Evolutionary conservation across 2,888 invertebrate species (phyloP).

Genomic region (Parthenolecanium corni): DNA sequence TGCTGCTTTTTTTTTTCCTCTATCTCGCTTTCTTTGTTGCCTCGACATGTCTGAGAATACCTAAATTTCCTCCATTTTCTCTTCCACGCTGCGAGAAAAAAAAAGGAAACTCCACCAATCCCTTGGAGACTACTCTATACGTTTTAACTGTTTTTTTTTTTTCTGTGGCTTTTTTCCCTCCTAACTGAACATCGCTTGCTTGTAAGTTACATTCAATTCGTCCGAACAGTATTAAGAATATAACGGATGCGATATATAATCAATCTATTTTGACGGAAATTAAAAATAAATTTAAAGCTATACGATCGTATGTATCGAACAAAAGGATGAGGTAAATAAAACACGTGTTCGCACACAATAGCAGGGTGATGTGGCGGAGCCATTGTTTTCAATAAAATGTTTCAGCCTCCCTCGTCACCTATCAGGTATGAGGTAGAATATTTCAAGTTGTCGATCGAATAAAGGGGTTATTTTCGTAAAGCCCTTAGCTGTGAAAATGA

Average conservation of each 20-base stretch:
- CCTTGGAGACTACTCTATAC: slow-evolving; percentile 18
- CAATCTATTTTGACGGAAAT: slow-evolving; percentile 24
- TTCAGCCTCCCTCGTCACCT: too few species aligned
- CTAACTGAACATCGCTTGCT: not conserved
- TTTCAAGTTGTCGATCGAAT: too few species aligned
- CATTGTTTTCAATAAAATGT: too few species aligned
- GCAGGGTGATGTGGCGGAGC: too few species aligned
- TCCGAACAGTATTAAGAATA: slow-evolving; percentile 14
- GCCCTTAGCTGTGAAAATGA: too few species aligned
- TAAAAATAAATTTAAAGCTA: slow-evolving; percentile 9
- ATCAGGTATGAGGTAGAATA: too few species aligned
- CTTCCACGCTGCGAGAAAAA: not conserved
- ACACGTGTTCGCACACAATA: not conserved
- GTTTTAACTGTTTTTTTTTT: slow-evolving; percentile 11
- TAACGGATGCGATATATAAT: slow-evolving; percentile 19
- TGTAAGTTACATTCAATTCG: slow-evolving; percentile 17
- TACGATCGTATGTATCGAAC: not conserved
- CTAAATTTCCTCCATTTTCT: slow-evolving; percentile 23
- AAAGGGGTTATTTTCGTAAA: too few species aligned
- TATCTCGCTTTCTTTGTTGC: not conserved
- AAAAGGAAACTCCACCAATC: slow-evolving; percentile 10
- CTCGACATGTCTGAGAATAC: slow-evolving; percentile 15
- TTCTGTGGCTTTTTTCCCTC: not conserved
- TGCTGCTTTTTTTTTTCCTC: too few species aligned
- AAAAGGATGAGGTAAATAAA: not conserved